Evolutionary conservation across 1,140 invertebrate genomes (phyloP), one percentile per base, ranked within the genome.

Genomic region (Pogonomyrmex californicus): DNA sequence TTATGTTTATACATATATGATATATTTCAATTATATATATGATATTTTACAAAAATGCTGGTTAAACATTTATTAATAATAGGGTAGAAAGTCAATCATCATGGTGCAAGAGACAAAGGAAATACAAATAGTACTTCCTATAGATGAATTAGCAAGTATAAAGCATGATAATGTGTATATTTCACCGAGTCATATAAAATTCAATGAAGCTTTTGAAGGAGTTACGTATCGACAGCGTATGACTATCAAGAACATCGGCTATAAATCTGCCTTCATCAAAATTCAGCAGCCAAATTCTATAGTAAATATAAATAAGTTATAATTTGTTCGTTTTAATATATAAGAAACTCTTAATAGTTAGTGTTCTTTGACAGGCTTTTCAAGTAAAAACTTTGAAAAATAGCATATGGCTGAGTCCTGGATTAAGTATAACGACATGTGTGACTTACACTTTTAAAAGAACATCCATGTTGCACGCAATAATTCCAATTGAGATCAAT

Each of bases 401-500:
- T 23, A 81, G 88, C n/a, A 51, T 86, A 51, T 49, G 88, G 60
- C 38, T 95, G 6, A 88, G 88, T 78, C 92, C 93, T n/a, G 94
- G 94, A 54, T 86, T 95, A 83, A 90, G 70, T 44, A 71, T 94
- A 14, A 81, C 38, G 7, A 86, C 89, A 38, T 86, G 17, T 1
- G 91, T 95, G 0, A 89, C 71, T 33, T 95, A 93, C 62, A 87
- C 86, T 0, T 94, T 89, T 58, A 93, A 88, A 63, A 75, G 85
- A 23, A 70, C 88, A 1, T 86, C 90, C n/a, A 71, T 93, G 0
- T 68, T 87, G 4, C 83, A 87, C 10, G 89, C 92, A 41, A 89
- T 91, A 33, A 90, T 94, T 51, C 92, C 93, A 1, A 93, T 95
- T 38, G 90, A 92, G 30, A 93, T 95, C 14, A 93, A 94, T 44